A percentile compares a stretch with the other conserved stretches of the same genome.
Conservation (phyloP, 1,140 invertebrate species). For the Drosophila nikananu region DNA sequence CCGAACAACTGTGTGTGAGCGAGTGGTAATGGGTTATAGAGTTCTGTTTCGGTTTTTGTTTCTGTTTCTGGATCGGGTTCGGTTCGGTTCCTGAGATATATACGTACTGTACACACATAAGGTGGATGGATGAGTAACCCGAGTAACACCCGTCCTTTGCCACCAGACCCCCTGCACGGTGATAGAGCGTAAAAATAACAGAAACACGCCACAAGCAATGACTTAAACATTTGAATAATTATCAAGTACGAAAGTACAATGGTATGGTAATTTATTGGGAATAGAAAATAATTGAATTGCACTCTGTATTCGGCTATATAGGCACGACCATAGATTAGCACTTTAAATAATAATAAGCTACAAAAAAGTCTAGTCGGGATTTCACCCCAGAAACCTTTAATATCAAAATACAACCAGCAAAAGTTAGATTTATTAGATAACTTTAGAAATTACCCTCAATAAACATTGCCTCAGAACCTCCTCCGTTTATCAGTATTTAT, state of each 20-base stretch:
- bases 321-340: neutral
- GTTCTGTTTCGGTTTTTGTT: slow-evolving; percentile 14
- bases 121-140: slow-evolving; percentile 29
- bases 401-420: neutral
- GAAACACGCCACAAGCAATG: slow-evolving; percentile 34
- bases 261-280: slow-evolving; percentile 38
- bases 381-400: neutral
- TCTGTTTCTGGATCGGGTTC: slow-evolving; percentile 17
- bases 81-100: slow-evolving; percentile 18
- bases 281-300: slow-evolving; percentile 29
- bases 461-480: neutral
- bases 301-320: neutral
- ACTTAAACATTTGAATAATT: slow-evolving; percentile 53
- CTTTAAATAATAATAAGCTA: neutral
- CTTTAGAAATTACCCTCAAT: neutral
- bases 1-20: slow-evolving; percentile 8
- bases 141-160: slow-evolving; percentile 18
- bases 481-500: slow-evolving; percentile 7
- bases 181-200: slow-evolving; percentile 24
- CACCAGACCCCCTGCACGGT: slow-evolving; percentile 14
- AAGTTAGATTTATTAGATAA: neutral
- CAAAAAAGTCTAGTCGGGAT: neutral
- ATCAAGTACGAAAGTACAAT: slow-evolving; percentile 44
- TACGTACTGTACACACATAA: neutral
- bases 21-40: slow-evolving; percentile 25